Evolutionary conservation across 2,888 invertebrate species (phyloP).

Genomic region (Oscheius sp.): DNA sequence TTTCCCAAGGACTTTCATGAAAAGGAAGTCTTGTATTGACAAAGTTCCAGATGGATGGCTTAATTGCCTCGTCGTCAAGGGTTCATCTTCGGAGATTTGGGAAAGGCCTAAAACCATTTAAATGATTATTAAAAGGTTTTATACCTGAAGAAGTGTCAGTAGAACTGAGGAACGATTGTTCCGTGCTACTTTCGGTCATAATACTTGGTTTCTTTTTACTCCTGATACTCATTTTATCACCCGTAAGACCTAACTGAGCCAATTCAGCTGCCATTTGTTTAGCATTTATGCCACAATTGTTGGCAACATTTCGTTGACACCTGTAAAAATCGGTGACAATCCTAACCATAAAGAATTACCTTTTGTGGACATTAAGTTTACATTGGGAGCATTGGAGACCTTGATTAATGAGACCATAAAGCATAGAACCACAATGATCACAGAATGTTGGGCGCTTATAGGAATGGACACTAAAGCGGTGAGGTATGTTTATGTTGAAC

Average conservation of each 20-base stretch:
- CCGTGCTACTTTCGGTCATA: constrained; percentile 59
- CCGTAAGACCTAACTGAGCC: constrained; percentile 89
- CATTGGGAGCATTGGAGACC: constrained; percentile 90
- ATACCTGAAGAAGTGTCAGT: constrained; percentile 39
- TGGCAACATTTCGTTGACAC: constrained; percentile 98
- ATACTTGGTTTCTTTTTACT: constrained; percentile 74
- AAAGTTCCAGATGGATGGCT: constrained; percentile 39
- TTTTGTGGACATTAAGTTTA: constrained; percentile 96
- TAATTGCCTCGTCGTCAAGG: background rate
- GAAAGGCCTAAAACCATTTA: constrained; percentile 34
- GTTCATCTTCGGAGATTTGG: constrained; percentile 37
- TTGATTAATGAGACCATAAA: constrained; percentile 94
- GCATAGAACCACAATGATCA: constrained; percentile 97
- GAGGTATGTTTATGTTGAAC: constrained; percentile 98
- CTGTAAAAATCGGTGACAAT: constrained; percentile 45
- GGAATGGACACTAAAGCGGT: constrained; percentile 91
- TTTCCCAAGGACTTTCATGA: constrained; percentile 98
- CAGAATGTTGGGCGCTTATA: constrained; percentile 98
- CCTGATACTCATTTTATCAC: constrained; percentile 82
- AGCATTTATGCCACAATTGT: constrained; percentile 98
- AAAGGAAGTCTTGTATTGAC: constrained; percentile 85
- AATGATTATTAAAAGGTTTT: background rate
- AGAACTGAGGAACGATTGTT: constrained; percentile 42
- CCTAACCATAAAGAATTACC: constrained; percentile 73
- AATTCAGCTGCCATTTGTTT: constrained; percentile 94